phyloP scores from a whole-genome alignment of 2,113 vertebrate species.

The Echinops telfairi region DNA sequence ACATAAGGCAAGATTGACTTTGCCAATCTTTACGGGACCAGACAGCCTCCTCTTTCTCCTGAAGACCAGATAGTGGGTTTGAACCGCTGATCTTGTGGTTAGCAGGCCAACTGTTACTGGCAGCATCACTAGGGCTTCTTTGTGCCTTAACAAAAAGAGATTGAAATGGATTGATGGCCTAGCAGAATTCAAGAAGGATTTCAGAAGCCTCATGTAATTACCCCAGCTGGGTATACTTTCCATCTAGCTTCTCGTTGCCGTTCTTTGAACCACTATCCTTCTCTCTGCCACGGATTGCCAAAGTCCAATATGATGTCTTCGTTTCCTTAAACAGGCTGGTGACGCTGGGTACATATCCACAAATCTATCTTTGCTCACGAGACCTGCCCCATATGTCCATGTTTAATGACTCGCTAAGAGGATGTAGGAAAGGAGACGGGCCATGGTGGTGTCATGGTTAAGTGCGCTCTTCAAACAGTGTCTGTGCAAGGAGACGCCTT shows the following conservation, averaged over 20 bases:
- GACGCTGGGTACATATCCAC: not conserved
- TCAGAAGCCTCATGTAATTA: not conserved
- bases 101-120: no score
- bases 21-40: no score
- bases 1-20: no score
- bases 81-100: no score
- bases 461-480: not conserved
- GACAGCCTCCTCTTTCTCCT: no score
- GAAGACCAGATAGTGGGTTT: no score
- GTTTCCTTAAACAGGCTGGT: not conserved
- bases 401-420: not conserved
- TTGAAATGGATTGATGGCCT: not conserved
- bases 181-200: not conserved
- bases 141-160: not conserved
- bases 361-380: not conserved
- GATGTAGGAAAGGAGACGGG: not conserved
- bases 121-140: no score
- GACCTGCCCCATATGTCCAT: not conserved
- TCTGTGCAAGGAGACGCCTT: not conserved
- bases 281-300: fast-evolving
- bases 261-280: not conserved
- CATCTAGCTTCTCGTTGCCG: not conserved
- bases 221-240: not conserved
- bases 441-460: not conserved
- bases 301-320: not conserved